phyloP scores from a whole-genome alignment of 2,113 vertebrate genomes.

The Tylochromis polylepis region DNA sequence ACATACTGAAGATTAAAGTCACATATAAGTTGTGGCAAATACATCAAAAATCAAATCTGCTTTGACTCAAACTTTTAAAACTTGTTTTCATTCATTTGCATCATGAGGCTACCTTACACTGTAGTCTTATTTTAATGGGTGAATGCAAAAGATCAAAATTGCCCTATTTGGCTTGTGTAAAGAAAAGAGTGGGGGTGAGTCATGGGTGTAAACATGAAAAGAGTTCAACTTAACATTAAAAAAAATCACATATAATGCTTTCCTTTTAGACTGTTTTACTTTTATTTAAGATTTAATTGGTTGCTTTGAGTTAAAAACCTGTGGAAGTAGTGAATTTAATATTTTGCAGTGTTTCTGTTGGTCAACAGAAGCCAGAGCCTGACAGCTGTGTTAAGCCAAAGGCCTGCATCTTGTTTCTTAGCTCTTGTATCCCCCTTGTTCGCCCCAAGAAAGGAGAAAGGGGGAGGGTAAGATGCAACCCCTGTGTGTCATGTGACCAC shows the following conservation, averaged over 20 bases:
- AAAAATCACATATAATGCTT: neutral
- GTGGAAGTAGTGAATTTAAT: neutral
- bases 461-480: neutral
- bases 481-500: slow-evolving; percentile 13
- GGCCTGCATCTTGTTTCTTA: neutral
- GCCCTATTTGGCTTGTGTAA: neutral
- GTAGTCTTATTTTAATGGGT: neutral
- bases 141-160: neutral
- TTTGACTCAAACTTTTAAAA: neutral
- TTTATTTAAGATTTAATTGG: neutral
- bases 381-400: neutral
- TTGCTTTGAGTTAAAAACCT: neutral
- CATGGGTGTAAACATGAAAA: neutral
- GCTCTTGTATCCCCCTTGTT: neutral
- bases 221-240: neutral
- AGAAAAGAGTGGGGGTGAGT: neutral
- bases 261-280: neutral
- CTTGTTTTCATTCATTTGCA: neutral
- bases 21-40: neutral
- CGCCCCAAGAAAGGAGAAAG: neutral
- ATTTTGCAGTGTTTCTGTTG: neutral
- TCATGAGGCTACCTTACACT: neutral
- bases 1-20: neutral
- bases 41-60: neutral
- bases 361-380: neutral